Evolutionary conservation across 2,113 vertebrate species (phyloP).

Genomic region (Erpornis zantholeuca): DNA sequence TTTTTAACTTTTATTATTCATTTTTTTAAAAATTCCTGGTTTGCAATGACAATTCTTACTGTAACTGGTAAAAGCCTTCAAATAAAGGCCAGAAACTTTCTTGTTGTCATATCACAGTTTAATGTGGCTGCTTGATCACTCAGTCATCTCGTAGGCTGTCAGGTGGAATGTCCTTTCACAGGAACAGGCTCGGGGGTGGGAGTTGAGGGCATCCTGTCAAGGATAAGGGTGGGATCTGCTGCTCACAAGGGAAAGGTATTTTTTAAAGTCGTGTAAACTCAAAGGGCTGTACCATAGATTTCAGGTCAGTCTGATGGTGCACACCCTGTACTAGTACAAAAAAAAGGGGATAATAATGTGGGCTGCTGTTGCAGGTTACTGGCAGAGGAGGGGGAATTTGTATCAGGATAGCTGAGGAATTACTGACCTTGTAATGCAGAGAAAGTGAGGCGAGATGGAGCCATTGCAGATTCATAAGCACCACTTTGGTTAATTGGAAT

Average conservation of each 20-base stretch:
- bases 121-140: neutral
- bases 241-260: neutral
- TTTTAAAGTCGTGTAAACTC: neutral
- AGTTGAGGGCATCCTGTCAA: neutral
- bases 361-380: neutral
- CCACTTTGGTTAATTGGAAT: neutral
- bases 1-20: slow-evolving; percentile 44
- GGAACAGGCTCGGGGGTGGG: neutral
- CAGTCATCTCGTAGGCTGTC: accelerated
- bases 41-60: slow-evolving; percentile 69
- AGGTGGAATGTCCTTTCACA: neutral
- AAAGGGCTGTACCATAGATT: accelerated
- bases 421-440: neutral
- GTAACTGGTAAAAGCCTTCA: slow-evolving; percentile 60
- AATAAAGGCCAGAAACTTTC: slow-evolving; percentile 51
- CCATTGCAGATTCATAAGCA: accelerated
- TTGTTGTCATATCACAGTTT: neutral
- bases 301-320: neutral
- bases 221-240: neutral
- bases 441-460: neutral
- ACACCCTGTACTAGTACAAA: neutral
- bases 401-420: neutral
- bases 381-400: neutral
- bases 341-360: accelerated
- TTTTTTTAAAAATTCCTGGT: slow-evolving; percentile 19